These are phyloP conservation scores for Oscheius sp. DNA, from an alignment of 2,888 invertebrate species.

Conservation along the genomic window DNA sequence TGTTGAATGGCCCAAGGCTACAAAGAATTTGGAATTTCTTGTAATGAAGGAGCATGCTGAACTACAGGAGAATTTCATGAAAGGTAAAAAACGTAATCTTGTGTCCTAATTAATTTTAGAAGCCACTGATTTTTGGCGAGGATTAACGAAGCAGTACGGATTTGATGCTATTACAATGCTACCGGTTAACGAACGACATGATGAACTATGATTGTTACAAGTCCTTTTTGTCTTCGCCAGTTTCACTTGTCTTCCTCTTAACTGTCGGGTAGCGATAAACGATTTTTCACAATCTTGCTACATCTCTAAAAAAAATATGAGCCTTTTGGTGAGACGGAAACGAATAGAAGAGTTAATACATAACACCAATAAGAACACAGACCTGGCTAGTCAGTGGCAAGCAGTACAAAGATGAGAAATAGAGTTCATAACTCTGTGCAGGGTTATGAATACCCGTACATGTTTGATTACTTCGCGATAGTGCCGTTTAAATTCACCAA, in stretches of 20 bases:
- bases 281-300: too few species aligned
- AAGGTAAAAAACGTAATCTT: background rate
- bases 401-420: too few species aligned
- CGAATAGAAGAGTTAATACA: too few species aligned
- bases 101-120: background rate
- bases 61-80: background rate
- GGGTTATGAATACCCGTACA: constrained; percentile 10
- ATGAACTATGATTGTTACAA: background rate
- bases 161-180: constrained; percentile 12
- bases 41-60: constrained; percentile 11
- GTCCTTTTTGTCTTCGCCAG: too few species aligned
- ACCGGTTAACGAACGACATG: background rate
- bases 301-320: background rate
- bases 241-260: too few species aligned
- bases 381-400: too few species aligned
- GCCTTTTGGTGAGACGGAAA: background rate
- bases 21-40: constrained; percentile 4
- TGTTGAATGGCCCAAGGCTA: background rate
- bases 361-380: too few species aligned
- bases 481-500: background rate
- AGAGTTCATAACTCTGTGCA: constrained; percentile 3
- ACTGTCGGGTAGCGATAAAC: too few species aligned
- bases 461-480: background rate
- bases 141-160: background rate
- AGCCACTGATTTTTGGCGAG: constrained; percentile 7